phyloP scores from a whole-genome alignment of 2,888 invertebrate genomes.

The Cosmia pyralina region DNA sequence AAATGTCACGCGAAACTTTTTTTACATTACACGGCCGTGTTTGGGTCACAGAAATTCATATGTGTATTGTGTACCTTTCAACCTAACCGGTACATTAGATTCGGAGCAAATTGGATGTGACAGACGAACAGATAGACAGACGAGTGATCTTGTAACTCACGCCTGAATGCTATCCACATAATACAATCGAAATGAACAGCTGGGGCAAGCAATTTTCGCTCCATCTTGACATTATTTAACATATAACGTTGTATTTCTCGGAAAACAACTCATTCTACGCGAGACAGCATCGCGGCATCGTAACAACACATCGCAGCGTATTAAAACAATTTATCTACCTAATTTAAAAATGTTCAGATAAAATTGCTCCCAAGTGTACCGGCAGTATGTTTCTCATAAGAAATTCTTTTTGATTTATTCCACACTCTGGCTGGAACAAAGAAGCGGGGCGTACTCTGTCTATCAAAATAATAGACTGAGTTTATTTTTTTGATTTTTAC shows the following conservation, averaged over 20 bases:
- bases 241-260: neutral
- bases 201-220: neutral
- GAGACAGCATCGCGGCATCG: neutral
- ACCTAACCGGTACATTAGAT: no score
- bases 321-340: constrained; percentile 29
- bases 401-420: constrained; percentile 69
- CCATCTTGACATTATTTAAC: constrained; percentile 3
- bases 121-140: no score
- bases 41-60: no score
- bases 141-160: no score
- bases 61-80: no score
- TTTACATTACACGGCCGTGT: no score
- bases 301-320: constrained; percentile 18
- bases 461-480: constrained; percentile 55
- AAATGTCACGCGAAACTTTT: no score
- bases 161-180: neutral
- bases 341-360: constrained; percentile 44
- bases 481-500: constrained; percentile 25
- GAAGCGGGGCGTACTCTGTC: constrained; percentile 43
- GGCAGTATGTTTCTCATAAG: constrained; percentile 60
- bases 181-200: constrained; percentile 6
- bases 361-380: constrained; percentile 55
- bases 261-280: neutral
- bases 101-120: no score
- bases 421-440: constrained; percentile 51